Evolutionary conservation across 2,113 vertebrate species (phyloP), one percentile per base, ranked within the genome.

Genomic region (Notothenia coriiceps): DNA sequence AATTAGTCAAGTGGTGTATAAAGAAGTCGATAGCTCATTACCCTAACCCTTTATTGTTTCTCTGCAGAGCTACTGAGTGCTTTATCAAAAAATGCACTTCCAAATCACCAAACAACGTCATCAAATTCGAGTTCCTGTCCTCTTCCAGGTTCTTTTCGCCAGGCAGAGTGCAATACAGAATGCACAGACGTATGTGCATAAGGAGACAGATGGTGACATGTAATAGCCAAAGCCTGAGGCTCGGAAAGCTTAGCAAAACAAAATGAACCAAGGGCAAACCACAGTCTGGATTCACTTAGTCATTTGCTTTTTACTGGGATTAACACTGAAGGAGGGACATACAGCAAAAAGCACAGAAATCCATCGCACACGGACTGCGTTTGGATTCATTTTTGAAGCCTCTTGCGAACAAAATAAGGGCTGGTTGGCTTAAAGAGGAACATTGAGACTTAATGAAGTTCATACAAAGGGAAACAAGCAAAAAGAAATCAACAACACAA

Each of bases 171-270:
- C 49, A 54, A 66, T 14, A 77, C 20, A 69, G 67, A 82, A 75
- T 25, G 49, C 72, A 77, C 73, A 84, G 64, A 84, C 47, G 43
- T 78, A 65, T 80, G 79, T 79, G 84, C 69, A 71, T 68, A 77
- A 77, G 83, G 73, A 89, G 79, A 57, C 89, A 89, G 89, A 89
- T 84, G 87, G 87, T 73, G 85, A 82, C 77, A 64, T 70, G 83
- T 44, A 79, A 79, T 51, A 85, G 83, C 83, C 77, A 74, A 88
- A 75, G 84, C 82, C 63, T 82, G 15, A 3, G 80, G 84, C 74
- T 74, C 69, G 77, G 25, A 54, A 68, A 86, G 88, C 83, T 86
- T 84, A 82, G 81, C 64, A 57, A 84, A 76, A 85, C 70, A 70
- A 83, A 85, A 73, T 35, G 49, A 78, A 86, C 70, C 63, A 33